Evolutionary conservation across 2,888 invertebrate genomes (phyloP).

Genomic region (Agrochola lota): DNA sequence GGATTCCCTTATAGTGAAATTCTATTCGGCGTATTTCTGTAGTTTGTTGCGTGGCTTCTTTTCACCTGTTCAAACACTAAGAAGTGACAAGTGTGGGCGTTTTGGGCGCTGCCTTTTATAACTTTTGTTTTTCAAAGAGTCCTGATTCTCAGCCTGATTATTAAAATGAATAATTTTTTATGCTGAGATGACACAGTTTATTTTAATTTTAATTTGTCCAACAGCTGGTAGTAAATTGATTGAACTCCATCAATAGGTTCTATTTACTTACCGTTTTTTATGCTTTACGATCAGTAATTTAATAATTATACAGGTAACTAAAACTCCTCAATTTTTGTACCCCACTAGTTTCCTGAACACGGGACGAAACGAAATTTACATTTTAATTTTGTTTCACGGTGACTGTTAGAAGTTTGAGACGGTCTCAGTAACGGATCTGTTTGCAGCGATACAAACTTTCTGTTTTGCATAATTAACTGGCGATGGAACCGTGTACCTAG

Average conservation of each 20-base stretch:
- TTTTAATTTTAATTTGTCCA: too few relatives aligned
- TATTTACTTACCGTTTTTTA: not conserved
- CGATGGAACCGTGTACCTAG: constrained; percentile 28
- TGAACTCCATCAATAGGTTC: not conserved
- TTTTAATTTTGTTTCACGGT: constrained; percentile 80
- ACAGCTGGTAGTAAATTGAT: not conserved
- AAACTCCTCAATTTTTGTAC: constrained; percentile 52
- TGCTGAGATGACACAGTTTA: not conserved
- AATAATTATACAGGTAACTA: not conserved
- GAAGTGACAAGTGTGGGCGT: too few relatives aligned
- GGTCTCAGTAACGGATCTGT: constrained; percentile 65
- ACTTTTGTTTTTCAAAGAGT: not conserved
- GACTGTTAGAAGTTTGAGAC: constrained; percentile 64
- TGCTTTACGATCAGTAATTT: not conserved
- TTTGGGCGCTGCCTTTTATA: not conserved
- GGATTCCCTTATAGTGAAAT: not conserved
- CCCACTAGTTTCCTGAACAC: constrained; percentile 49
- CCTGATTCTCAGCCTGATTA: too few relatives aligned
- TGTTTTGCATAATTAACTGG: constrained; percentile 66
- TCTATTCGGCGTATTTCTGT: not conserved
- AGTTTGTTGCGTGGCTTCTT: not conserved
- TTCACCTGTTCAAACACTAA: not conserved
- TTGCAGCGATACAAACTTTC: constrained; percentile 66
- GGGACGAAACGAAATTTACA: constrained; percentile 78
- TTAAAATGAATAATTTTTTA: not conserved